A percentile compares a stretch with the other conserved stretches of the same genome.
These are phyloP conservation scores for Cydia fagiglandana DNA, from an alignment of 1,140 invertebrate species.

Conservation along the genomic window DNA sequence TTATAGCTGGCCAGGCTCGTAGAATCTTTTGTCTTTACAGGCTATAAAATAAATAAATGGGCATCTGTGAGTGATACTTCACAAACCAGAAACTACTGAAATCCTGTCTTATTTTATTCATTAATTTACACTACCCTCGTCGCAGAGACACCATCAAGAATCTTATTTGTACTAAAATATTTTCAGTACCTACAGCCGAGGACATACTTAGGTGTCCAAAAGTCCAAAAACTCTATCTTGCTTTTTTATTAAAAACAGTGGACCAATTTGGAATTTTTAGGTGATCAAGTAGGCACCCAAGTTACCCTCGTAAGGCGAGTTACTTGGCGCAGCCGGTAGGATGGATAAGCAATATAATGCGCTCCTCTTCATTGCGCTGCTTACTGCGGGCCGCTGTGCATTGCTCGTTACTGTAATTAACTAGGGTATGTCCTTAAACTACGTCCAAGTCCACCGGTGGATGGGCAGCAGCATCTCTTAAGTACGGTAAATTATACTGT, in stretches of 20 bases:
- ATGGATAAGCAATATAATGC: constrained; percentile 2
- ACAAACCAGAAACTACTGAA: not conserved
- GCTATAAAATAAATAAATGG: constrained; percentile 10
- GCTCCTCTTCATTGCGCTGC: constrained; percentile 14
- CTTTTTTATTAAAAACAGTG: not conserved
- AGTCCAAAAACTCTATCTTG: too few species aligned
- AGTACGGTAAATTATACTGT: too few species aligned
- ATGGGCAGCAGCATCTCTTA: too few species aligned
- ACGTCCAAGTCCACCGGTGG: too few species aligned
- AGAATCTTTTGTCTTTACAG: constrained; percentile 2
- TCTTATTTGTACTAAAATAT: not conserved
- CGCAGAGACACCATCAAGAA: not conserved
- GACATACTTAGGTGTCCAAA: too few species aligned
- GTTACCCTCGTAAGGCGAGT: not conserved
- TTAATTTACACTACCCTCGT: not conserved
- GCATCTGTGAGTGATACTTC: not conserved
- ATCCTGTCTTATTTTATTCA: not conserved
- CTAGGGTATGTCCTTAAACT: too few species aligned
- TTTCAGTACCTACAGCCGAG: too few species aligned
- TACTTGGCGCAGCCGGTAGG: constrained; percentile 1
- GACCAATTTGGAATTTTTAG: not conserved
- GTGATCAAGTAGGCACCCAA: not conserved
- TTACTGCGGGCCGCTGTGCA: not conserved
- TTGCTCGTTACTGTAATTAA: not conserved
- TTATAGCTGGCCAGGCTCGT: not conserved